Percentiles rank a stretch among this genome's conserved stretches.
Evolutionary conservation across 2,888 invertebrate species (phyloP).

Genomic region (Ochropleura leucogaster): DNA sequence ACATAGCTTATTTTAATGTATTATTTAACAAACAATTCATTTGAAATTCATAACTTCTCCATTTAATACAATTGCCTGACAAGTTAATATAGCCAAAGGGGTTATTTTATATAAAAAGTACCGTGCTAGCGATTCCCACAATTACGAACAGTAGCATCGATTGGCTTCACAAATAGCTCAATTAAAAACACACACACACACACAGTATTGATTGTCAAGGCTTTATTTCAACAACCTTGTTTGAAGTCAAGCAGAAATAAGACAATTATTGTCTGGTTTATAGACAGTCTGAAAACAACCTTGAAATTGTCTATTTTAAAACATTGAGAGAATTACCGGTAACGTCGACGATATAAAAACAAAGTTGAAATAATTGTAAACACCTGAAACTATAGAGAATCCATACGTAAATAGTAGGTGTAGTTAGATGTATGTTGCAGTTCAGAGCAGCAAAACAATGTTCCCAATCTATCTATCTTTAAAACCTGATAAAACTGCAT

Average conservation of each 20-base stretch:
- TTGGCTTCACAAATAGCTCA: slow-evolving; percentile 26
- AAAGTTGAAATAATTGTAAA: background rate
- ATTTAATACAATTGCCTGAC: too few species aligned
- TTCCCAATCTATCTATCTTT: background rate
- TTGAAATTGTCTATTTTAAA: slow-evolving; percentile 1
- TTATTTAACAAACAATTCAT: too few species aligned
- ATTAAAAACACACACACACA: too few species aligned
- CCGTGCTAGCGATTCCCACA: slow-evolving; percentile 5
- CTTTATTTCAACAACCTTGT: slow-evolving; percentile 11
- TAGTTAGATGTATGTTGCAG: background rate
- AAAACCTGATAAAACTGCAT: too few species aligned
- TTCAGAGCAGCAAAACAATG: background rate
- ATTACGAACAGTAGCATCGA: slow-evolving; percentile 26
- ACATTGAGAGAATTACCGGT: background rate
- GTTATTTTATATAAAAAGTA: too few species aligned
- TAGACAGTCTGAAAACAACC: background rate
- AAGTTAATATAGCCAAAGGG: too few species aligned
- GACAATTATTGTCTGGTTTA: background rate
- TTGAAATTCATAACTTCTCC: too few species aligned
- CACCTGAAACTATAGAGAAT: background rate
- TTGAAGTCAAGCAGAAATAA: slow-evolving; percentile 23
- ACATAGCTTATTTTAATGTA: too few species aligned
- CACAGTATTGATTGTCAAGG: slow-evolving; percentile 30
- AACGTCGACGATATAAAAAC: background rate
- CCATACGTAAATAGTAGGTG: background rate